Evolutionary conservation across 2,113 vertebrate genomes (phyloP).

Genomic region (Heterotis niloticus): DNA sequence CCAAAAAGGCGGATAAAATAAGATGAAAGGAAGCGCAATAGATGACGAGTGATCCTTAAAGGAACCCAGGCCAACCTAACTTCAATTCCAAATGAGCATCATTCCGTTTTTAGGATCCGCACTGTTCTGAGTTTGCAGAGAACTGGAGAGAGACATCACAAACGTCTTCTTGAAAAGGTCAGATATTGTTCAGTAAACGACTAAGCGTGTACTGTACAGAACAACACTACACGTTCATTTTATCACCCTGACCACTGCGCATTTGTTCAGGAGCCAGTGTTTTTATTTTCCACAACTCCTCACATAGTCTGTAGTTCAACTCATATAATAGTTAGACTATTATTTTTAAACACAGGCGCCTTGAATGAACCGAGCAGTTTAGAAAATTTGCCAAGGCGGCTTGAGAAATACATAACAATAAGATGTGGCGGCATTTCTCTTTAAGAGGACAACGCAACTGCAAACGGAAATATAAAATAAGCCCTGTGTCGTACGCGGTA

Average conservation of each 20-base stretch:
- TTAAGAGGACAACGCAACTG: not conserved
- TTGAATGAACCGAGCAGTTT: not conserved
- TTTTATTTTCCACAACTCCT: too few relatives aligned
- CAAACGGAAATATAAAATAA: not conserved
- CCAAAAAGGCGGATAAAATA: not conserved
- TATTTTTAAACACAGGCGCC: too few relatives aligned
- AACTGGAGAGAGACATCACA: not conserved
- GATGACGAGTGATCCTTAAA: conserved; percentile 3
- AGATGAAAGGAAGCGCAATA: conserved; percentile 1
- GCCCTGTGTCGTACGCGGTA: not conserved
- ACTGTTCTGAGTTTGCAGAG: not conserved
- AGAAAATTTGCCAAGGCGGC: not conserved
- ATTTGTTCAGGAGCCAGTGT: too few relatives aligned
- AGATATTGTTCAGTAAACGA: too few relatives aligned
- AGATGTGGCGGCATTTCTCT: not conserved
- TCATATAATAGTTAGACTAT: too few relatives aligned
- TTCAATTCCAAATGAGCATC: conserved; percentile 3
- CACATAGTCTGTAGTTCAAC: too few relatives aligned
- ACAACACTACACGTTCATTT: too few relatives aligned
- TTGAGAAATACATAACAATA: not conserved
- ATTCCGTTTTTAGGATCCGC: not conserved
- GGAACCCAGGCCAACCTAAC: not conserved
- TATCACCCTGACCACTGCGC: not conserved
- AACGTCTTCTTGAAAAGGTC: not conserved
- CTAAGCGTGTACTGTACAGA: too few relatives aligned